phyloP scores from a whole-genome alignment of 2,113 vertebrate species.

The Pyrgilauda ruficollis region DNA sequence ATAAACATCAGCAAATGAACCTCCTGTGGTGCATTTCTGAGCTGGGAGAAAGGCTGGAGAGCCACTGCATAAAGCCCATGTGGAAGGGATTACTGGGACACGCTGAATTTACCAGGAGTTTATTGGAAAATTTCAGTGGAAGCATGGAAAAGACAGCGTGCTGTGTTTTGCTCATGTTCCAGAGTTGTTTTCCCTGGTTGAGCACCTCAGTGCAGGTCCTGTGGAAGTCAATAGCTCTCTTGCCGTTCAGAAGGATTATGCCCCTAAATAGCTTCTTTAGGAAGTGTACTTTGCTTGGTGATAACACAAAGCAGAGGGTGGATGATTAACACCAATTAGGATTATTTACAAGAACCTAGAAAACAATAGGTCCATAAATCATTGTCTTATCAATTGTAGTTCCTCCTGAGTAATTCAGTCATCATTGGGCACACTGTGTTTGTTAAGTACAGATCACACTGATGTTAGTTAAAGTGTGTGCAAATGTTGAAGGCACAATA shows the following conservation, averaged over 20 bases:
- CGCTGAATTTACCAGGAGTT: rapidly evolving
- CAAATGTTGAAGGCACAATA: background rate
- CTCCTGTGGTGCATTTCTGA: background rate
- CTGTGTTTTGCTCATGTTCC: background rate
- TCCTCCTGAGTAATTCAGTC: slow-evolving; percentile 38
- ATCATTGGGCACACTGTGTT: background rate
- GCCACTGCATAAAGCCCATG: rapidly evolving
- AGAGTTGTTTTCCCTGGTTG: background rate
- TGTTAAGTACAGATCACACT: background rate
- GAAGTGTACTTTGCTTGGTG: slow-evolving; percentile 41
- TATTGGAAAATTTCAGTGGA: background rate
- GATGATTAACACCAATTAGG: slow-evolving; percentile 57
- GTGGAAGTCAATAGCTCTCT: slow-evolving; percentile 28
- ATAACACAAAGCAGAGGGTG: slow-evolving; percentile 43
- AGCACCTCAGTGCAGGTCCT: background rate
- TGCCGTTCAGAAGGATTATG: slow-evolving; percentile 42
- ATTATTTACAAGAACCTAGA: slow-evolving; percentile 39
- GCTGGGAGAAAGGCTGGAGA: background rate
- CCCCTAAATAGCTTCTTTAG: slow-evolving; percentile 48
- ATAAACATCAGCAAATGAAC: background rate
- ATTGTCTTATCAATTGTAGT: slow-evolving; percentile 51
- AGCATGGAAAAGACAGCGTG: background rate
- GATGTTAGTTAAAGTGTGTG: background rate
- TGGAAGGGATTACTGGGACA: background rate
- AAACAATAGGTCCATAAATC: slow-evolving; percentile 61